These are phyloP conservation scores for Chamaetylas fuelleborni DNA, from an alignment of 2,113 vertebrate genomes.

Conservation along the genomic window DNA sequence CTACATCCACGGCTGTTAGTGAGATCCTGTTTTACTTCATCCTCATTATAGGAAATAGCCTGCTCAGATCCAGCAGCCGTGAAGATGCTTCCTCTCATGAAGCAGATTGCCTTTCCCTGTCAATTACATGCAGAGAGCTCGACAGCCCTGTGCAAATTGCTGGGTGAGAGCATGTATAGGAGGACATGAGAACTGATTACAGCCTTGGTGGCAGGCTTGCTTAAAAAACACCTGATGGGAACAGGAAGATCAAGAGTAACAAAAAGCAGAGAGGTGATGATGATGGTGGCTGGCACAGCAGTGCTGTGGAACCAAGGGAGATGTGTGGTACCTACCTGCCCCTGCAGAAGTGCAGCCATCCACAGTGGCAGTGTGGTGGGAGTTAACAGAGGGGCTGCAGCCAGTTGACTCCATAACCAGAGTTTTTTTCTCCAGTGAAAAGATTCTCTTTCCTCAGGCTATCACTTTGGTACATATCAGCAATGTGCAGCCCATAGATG, in stretches of 20 bases:
- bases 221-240: slow-evolving; percentile 9
- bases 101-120: slow-evolving; percentile 34
- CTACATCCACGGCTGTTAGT: background rate
- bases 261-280: background rate
- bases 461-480: accelerated
- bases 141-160: slow-evolving; percentile 14
- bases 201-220: background rate
- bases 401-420: background rate
- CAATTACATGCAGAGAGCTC: slow-evolving; percentile 28
- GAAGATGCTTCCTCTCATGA: slow-evolving; percentile 21
- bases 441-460: background rate
- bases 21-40: background rate
- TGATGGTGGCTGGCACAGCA: background rate
- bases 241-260: background rate
- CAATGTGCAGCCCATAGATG: background rate
- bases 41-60: slow-evolving; percentile 21
- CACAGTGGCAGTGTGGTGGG: accelerated
- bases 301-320: background rate
- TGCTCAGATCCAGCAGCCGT: background rate
- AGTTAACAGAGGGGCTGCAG: background rate
- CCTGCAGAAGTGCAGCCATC: background rate
- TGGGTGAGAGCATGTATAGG: slow-evolving; percentile 10
- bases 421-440: background rate
- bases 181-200: background rate
- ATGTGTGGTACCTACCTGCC: accelerated